Evolutionary conservation across 2,888 invertebrate species (phyloP).

Genomic region (Rhimphoctona megacephalus): DNA sequence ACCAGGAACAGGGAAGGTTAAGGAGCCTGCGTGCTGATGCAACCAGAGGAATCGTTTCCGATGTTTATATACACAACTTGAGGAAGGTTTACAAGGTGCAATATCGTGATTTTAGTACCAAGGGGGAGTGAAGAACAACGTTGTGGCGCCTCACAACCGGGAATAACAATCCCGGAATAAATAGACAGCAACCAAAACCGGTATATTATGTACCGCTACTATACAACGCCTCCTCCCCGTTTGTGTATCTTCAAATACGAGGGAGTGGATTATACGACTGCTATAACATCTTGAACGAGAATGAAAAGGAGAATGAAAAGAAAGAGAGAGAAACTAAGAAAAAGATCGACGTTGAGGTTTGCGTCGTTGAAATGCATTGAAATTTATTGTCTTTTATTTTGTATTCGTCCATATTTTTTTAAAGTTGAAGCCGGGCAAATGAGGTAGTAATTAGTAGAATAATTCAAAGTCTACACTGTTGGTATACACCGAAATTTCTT

Average conservation of each 20-base stretch:
- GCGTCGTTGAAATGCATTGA: neutral
- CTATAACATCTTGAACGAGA: constrained; percentile 5
- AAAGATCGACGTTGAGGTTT: neutral
- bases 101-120: constrained; percentile 64
- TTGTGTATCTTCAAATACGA: neutral
- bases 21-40: constrained; percentile 22
- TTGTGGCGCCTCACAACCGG: constrained; percentile 24
- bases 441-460: neutral
- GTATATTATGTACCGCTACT: constrained; percentile 25
- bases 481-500: neutral
- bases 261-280: constrained; percentile 22
- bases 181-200: constrained; percentile 34
- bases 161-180: constrained; percentile 47
- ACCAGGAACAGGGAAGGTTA: constrained; percentile 10
- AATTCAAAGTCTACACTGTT: neutral
- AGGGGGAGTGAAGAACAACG: constrained; percentile 9
- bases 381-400: neutral
- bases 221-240: neutral
- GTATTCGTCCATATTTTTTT: neutral
- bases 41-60: constrained; percentile 18
- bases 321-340: neutral
- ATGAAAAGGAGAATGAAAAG: no score
- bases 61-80: constrained; percentile 18
- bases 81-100: constrained; percentile 62
- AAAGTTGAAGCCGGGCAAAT: neutral